Base-by-base conservation (phyloP, 2,113 vertebrate genomes). In the Dasyprocta punctata region DNA sequence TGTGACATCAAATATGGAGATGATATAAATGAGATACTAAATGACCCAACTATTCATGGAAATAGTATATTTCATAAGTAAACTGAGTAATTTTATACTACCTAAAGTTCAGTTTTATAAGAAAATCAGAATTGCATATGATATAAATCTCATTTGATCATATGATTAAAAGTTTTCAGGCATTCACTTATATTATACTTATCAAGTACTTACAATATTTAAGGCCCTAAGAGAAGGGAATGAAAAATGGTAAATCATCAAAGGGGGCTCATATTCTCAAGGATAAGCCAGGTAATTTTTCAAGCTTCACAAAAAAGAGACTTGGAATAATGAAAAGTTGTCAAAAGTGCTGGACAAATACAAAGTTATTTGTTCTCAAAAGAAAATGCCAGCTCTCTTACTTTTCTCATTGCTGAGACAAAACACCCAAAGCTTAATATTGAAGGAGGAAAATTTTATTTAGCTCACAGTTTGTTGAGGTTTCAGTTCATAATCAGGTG, bases 181-280 rank as follows among this genome's bases (percentile, higher is more conserved):
- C 14, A 47, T 91, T 95, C 86, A 78, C 96, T 94, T 96, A 78
- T 96, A 89, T 36, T 95, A 97, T 86, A 95, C 95, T 89, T 96
- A 91, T 89, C 65, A 54, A 96, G 91, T 88, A 86, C 82, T 63
- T 94, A 75, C n/a, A 96, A 75, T 89, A 86, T 91, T 89, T 94
- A 86, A 93, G 41, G 33, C 10, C 33, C 22, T 92, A 80, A 36
- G 80, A 91, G 60, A 97, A 96, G 86, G 6, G 47, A 86, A 75
- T 90, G 91, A 93, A 95, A 95, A 96, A 92, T 89, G 54, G 65
- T 82, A 52, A 88, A 92, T 97, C 96, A 97, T 96, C 83, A 84
- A 56, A 91, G 78, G 28, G 78, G 91, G 17, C 67, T 94, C 86
- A 78, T 73, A 94, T 86, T 97, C 93, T 97, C 65, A 86, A 67